Conservation (phyloP, 2,888 invertebrate genomes). For the Drosophila basisetae region DNA sequence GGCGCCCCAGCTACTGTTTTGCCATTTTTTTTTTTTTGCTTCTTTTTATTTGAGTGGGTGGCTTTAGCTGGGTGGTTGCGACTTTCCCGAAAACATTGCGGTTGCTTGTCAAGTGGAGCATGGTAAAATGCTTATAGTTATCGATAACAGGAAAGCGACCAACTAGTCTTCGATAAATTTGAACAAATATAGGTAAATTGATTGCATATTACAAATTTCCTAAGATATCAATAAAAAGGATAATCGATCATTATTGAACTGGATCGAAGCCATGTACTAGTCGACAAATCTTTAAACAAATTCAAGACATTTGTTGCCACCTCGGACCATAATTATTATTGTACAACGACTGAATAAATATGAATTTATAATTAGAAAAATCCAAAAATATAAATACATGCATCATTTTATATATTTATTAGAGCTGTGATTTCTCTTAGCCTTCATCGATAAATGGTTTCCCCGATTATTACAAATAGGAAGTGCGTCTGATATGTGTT, state of each 20-base stretch:
- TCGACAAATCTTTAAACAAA: not conserved
- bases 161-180: not conserved
- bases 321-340: not conserved
- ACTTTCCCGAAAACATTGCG: constrained; percentile 2
- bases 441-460: not conserved
- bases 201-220: not conserved
- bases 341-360: not conserved
- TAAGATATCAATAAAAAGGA: fast-evolving
- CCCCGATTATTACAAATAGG: not conserved
- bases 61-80: constrained; percentile 1
- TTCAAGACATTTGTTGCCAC: not conserved
- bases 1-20: constrained; percentile 25
- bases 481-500: not conserved
- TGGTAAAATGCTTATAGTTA: not conserved
- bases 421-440: not conserved
- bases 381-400: not conserved
- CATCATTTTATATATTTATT: not conserved
- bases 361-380: not conserved
- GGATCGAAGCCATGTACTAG: not conserved
- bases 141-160: constrained; percentile 14
- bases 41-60: constrained; percentile 18
- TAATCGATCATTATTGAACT: not conserved
- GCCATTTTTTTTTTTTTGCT: not conserved
- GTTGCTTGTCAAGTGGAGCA: constrained; percentile 8
- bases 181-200: not conserved